Evolutionary conservation across 1,140 invertebrate genomes (phyloP).

Genomic region (Carcinoscorpius rotundicauda): DNA sequence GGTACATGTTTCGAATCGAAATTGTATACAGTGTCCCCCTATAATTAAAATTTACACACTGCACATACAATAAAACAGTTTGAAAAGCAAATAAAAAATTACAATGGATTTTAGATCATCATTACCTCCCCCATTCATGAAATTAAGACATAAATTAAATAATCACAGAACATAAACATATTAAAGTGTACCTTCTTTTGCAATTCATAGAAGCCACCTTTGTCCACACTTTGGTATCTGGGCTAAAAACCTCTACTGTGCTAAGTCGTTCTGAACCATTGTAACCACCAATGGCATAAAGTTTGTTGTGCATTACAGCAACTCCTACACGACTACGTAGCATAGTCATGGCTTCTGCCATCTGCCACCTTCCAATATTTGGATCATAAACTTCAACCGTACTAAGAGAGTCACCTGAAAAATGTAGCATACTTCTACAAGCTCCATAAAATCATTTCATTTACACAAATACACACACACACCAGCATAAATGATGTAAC

Average conservation of each 20-base stretch:
- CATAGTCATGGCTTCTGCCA: conserved; percentile 74
- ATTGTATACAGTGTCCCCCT: no score
- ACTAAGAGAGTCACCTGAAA: conserved; percentile 61
- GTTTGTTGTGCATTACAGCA: conserved; percentile 57
- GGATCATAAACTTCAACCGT: conserved; percentile 81
- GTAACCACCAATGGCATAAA: conserved; percentile 55
- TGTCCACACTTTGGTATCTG: conserved; percentile 56
- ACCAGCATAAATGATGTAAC: no score
- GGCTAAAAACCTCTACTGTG: conserved; percentile 81
- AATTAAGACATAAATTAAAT: no score
- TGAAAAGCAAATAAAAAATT: no score
- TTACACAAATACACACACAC: no score
- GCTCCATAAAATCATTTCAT: no score
- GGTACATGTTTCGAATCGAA: no score
- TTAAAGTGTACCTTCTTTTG: conserved; percentile 50
- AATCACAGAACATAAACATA: no score
- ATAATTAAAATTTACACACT: no score
- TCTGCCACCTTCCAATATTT: conserved; percentile 52
- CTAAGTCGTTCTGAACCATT: conserved; percentile 54
- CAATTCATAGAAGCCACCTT: conserved; percentile 67
- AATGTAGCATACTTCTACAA: not conserved
- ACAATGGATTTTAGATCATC: no score
- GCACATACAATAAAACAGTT: no score
- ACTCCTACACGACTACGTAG: conserved; percentile 70
- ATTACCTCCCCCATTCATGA: no score